phyloP scores from a whole-genome alignment of 2,113 vertebrate species.

The Phalacrocorax brasilianus region DNA sequence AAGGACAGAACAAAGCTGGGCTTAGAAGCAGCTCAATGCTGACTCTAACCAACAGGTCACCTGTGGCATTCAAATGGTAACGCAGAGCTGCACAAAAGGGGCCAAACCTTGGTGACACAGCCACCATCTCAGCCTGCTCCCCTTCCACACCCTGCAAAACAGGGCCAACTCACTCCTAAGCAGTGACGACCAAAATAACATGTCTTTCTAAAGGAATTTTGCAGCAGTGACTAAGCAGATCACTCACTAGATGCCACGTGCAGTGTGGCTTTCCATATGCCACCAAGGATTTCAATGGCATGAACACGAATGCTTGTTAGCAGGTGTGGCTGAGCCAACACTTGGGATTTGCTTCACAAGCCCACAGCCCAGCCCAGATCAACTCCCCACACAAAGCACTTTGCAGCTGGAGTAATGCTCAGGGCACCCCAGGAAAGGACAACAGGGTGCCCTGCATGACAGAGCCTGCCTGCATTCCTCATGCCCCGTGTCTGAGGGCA shows the following conservation, averaged over 20 bases:
- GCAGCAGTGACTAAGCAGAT: neutral
- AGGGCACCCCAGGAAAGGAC: neutral
- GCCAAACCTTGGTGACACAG: neutral
- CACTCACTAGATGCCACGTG: neutral
- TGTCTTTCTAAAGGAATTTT: neutral
- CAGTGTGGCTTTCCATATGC: neutral
- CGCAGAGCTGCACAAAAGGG: neutral
- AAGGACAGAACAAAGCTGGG: neutral
- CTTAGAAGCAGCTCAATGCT: neutral
- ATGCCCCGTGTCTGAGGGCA: neutral
- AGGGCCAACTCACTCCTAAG: neutral
- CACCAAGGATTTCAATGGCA: neutral
- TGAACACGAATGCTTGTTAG: accelerated
- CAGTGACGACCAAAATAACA: neutral
- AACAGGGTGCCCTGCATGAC: neutral
- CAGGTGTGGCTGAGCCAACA: neutral
- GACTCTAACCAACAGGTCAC: neutral
- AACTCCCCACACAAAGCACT: accelerated
- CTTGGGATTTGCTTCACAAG: neutral
- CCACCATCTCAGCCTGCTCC: neutral
- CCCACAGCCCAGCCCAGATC: neutral
- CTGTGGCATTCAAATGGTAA: neutral
- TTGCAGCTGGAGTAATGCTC: neutral
- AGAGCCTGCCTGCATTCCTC: neutral
- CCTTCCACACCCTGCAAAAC: neutral